Evolutionary conservation across 1,140 invertebrate species (phyloP).

Genomic region (roundworm (Caenorhabditis elegans)): WBcel235 BX284603.4:8261501-8262000

Average conservation of each 20-base stretch:
- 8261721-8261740: not conserved
- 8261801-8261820: slow-evolving; percentile 70
- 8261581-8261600: not conserved
- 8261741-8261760: not conserved
- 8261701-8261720: not conserved
- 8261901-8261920: slow-evolving; percentile 75
- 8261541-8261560: slow-evolving; percentile 15
- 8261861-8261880: slow-evolving; percentile 72
- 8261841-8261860: not conserved
- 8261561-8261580: not conserved
- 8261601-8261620: not conserved
- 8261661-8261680: not conserved
- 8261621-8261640: slow-evolving; percentile 5
- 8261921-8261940: slow-evolving; percentile 84
- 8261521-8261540: slow-evolving; percentile 6
- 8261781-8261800: slow-evolving; percentile 71
- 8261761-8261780: not conserved
- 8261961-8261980: too few species aligned
- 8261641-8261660: too few species aligned
- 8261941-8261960: slow-evolving; percentile 74
- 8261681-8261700: not conserved
- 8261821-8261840: slow-evolving; percentile 72
- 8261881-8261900: slow-evolving; percentile 69
- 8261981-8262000: slow-evolving; percentile 72
- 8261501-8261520: slow-evolving; percentile 2